Conservation (phyloP, 2,797 vertebrate genomes). For the Cetoscarus ocellatus region DNA sequence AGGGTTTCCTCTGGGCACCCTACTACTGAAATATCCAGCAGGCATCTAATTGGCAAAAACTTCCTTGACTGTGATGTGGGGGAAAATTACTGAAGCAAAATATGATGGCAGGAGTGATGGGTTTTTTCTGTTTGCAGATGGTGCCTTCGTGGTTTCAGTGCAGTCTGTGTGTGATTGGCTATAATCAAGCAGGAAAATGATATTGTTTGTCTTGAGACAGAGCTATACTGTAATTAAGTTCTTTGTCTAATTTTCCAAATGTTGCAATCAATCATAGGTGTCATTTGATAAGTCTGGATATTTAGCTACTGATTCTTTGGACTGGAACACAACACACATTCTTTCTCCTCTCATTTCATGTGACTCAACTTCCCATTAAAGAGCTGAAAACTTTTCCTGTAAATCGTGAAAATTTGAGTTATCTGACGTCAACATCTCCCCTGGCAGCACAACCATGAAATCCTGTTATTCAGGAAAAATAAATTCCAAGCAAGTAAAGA, state of each 20-base stretch:
- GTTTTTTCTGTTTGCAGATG: slow-evolving; percentile 63
- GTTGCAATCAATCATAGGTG: slow-evolving; percentile 69
- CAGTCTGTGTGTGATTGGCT: slow-evolving; percentile 72
- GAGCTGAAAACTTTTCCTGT: background rate
- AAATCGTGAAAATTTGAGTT: slow-evolving; percentile 21
- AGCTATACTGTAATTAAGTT: slow-evolving; percentile 58
- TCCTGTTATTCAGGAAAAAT: too few relatives aligned
- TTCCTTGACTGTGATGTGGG: slow-evolving; percentile 54
- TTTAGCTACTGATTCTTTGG: slow-evolving; percentile 23
- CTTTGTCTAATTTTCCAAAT: slow-evolving; percentile 64
- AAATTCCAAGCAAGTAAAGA: too few relatives aligned
- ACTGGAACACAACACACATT: too few relatives aligned
- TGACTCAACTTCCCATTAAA: slow-evolving; percentile 7
- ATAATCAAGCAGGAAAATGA: slow-evolving; percentile 68
- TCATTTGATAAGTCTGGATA: slow-evolving; percentile 57
- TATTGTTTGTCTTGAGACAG: slow-evolving; percentile 25
- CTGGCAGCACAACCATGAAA: background rate
- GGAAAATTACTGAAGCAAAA: slow-evolving; percentile 53
- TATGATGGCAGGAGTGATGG: slow-evolving; percentile 22
- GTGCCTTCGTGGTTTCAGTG: slow-evolving; percentile 55
- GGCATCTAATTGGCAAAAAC: slow-evolving; percentile 54
- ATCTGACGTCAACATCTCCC: slow-evolving; percentile 11
- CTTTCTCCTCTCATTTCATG: slow-evolving; percentile 34
- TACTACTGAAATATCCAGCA: slow-evolving; percentile 44
- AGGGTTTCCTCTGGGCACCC: slow-evolving; percentile 48